Conservation (phyloP, 2,797 vertebrate species). For the Hydrophis major region DNA sequence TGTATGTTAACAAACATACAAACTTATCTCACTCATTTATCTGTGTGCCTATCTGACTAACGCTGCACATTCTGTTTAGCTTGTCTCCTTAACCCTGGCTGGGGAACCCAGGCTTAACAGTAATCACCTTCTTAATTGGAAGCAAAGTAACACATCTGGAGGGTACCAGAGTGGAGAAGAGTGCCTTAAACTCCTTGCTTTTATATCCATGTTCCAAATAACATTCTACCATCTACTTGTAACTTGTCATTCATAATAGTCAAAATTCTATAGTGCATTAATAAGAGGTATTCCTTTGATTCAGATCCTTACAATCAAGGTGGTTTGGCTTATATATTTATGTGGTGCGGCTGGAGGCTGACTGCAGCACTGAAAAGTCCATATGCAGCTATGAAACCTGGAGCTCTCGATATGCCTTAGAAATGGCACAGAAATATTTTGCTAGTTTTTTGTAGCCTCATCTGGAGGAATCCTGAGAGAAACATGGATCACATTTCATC, state of each 20-base stretch:
- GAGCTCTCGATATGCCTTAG: conserved; percentile 16
- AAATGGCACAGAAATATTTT: conserved; percentile 67
- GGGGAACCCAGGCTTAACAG: too few species aligned
- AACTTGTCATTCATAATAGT: background rate
- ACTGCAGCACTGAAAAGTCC: background rate
- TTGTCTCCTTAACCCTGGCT: too few species aligned
- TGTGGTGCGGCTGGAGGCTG: background rate
- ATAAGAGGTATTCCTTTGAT: background rate
- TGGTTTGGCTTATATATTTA: background rate
- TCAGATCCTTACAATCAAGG: background rate
- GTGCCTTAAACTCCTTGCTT: background rate
- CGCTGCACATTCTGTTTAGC: too few species aligned
- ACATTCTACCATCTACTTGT: background rate
- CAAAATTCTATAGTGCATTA: background rate
- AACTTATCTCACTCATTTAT: too few species aligned
- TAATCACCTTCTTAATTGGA: background rate
- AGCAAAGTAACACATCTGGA: background rate
- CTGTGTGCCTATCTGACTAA: too few species aligned
- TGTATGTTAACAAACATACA: too few species aligned
- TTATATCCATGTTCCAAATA: background rate
- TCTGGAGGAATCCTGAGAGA: background rate
- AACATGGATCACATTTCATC: background rate
- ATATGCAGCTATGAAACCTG: background rate
- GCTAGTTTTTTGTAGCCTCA: conserved; percentile 44
- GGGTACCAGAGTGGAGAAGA: background rate